A percentile compares a stretch with the other conserved stretches of the same genome.
These are phyloP conservation scores for Henicopernis longicauda DNA, from an alignment of 2,113 vertebrate species.

Conservation along the genomic window DNA sequence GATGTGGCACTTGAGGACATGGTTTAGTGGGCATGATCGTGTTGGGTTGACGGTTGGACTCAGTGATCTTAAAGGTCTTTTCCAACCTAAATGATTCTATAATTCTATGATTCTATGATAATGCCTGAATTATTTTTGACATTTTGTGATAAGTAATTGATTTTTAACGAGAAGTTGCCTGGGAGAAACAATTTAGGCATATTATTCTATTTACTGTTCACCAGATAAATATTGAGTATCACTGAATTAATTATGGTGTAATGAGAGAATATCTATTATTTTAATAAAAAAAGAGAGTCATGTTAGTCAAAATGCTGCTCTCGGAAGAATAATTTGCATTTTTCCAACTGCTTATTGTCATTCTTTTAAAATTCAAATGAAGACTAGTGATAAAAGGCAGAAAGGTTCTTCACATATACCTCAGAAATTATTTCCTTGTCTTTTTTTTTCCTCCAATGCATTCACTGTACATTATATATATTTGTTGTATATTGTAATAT, in stretches of 20 bases:
- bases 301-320: neutral
- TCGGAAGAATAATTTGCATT: neutral
- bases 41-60: no score
- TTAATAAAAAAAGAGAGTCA: neutral
- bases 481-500: neutral
- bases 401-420: neutral
- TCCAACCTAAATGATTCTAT: no score
- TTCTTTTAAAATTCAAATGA: neutral
- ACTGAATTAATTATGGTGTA: neutral
- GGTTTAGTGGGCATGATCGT: no score
- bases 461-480: neutral
- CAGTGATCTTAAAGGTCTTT: no score
- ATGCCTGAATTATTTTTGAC: neutral
- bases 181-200: neutral
- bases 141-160: neutral
- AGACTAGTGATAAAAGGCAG: neutral
- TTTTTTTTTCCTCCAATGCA: accelerated
- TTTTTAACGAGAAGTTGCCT: neutral
- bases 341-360: neutral
- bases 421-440: neutral
- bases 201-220: neutral
- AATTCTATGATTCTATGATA: no score
- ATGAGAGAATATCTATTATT: neutral
- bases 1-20: no score
- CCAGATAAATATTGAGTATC: neutral